Percentiles rank a stretch among this genome's conserved stretches.
Evolutionary conservation across 2,888 invertebrate species (phyloP).

Genomic region (Eupithecia tripunctaria): DNA sequence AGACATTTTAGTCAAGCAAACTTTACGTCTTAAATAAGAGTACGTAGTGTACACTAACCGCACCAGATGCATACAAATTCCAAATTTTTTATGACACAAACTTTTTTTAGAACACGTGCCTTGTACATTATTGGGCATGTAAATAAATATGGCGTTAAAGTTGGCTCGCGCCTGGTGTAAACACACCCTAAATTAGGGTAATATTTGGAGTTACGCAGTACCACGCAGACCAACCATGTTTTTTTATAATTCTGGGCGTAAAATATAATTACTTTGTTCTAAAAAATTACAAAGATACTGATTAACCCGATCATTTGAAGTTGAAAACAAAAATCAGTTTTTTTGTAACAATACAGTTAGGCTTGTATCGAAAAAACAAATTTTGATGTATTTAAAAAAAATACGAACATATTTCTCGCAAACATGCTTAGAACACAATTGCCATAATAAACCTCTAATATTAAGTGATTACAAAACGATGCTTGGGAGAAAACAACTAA

Average conservation of each 20-base stretch:
- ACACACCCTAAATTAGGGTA: slow-evolving; percentile 69
- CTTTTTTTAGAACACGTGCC: slow-evolving; percentile 67
- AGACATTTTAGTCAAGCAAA: slow-evolving; percentile 22
- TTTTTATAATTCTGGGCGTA: background rate
- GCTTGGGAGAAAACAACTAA: too few relatives aligned
- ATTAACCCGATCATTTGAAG: too few relatives aligned
- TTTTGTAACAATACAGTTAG: too few relatives aligned
- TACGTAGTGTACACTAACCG: slow-evolving; percentile 57
- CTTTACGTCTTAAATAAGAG: slow-evolving; percentile 45
- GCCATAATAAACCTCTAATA: too few relatives aligned
- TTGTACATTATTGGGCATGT: slow-evolving; percentile 69
- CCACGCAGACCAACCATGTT: background rate
- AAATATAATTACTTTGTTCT: too few relatives aligned
- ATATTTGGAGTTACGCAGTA: background rate
- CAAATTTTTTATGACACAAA: slow-evolving; percentile 72
- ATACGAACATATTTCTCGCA: too few relatives aligned
- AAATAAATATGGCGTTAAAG: slow-evolving; percentile 77
- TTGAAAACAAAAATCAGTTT: too few relatives aligned
- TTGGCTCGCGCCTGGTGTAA: slow-evolving; percentile 64
- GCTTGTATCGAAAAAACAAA: too few relatives aligned
- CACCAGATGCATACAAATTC: slow-evolving; percentile 75
- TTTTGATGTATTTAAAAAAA: too few relatives aligned
- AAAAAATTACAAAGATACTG: too few relatives aligned
- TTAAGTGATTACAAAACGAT: too few relatives aligned
- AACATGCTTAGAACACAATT: too few relatives aligned